These are phyloP conservation scores for Leptestheria dahalacensis DNA, from an alignment of 1,140 invertebrate species.

Conservation along the genomic window DNA sequence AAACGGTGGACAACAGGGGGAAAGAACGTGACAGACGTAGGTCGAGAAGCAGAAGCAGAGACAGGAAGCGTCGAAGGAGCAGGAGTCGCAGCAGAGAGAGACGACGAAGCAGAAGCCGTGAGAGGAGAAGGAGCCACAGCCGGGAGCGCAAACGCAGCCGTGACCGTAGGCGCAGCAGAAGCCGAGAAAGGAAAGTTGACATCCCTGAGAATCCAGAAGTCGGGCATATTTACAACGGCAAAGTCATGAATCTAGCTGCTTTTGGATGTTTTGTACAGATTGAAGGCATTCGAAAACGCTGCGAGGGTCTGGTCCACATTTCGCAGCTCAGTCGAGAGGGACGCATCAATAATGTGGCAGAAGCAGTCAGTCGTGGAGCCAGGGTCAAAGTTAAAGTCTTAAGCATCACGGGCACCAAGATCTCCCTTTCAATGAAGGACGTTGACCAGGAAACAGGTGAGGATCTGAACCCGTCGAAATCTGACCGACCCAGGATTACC, in stretches of 20 bases:
- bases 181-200: slow-evolving; percentile 23
- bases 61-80: slow-evolving; percentile 24
- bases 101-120: slow-evolving; percentile 24
- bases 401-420: slow-evolving; percentile 80
- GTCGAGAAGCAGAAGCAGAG: slow-evolving; percentile 26
- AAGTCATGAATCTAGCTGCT: slow-evolving; percentile 86
- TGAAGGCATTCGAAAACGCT: slow-evolving; percentile 66
- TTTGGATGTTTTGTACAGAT: slow-evolving; percentile 97
- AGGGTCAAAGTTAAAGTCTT: slow-evolving; percentile 88
- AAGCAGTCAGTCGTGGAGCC: slow-evolving; percentile 81
- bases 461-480: slow-evolving; percentile 74
- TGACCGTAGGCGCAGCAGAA: slow-evolving; percentile 23
- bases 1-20: slow-evolving; percentile 15
- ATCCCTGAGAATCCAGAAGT: slow-evolving; percentile 33
- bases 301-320: slow-evolving; percentile 95
- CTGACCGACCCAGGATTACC: slow-evolving; percentile 6
- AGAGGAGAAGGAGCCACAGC: slow-evolving; percentile 18
- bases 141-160: slow-evolving; percentile 21
- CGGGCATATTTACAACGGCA: slow-evolving; percentile 54
- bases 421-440: slow-evolving; percentile 95
- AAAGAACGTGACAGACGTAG: slow-evolving; percentile 16
- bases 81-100: slow-evolving; percentile 22
- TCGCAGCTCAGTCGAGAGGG: slow-evolving; percentile 87
- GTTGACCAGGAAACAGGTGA: slow-evolving; percentile 88
- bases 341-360: slow-evolving; percentile 81